These are phyloP conservation scores for Toxotes jaculatrix DNA, from an alignment of 2,113 vertebrate species.

Conservation along the genomic window DNA sequence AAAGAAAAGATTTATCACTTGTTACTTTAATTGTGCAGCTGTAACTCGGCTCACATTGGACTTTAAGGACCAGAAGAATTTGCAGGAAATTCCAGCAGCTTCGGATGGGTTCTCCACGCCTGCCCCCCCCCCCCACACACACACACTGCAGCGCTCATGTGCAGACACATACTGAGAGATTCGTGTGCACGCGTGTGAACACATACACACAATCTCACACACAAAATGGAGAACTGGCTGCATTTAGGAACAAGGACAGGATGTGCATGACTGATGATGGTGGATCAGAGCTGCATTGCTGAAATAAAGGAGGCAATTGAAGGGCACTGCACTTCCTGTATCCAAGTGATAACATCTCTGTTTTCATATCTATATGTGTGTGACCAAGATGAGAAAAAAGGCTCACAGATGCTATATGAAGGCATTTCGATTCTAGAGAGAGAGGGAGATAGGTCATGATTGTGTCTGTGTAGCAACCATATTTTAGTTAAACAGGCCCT, in stretches of 20 bases:
- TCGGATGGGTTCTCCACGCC: conserved; percentile 39
- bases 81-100: conserved; percentile 68
- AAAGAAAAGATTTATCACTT: conserved; percentile 1
- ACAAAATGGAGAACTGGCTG: conserved; percentile 42
- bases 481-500: background rate
- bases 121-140: conserved; percentile 18
- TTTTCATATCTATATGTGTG: conserved; percentile 2
- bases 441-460: background rate
- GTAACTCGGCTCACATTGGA: conserved; percentile 2
- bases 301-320: conserved; percentile 54
- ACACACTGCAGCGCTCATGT: conserved; percentile 5
- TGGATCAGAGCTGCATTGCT: conserved; percentile 32
- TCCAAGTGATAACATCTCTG: conserved; percentile 12
- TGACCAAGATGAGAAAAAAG: background rate
- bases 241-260: conserved; percentile 28
- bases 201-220: conserved; percentile 1
- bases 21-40: conserved; percentile 29
- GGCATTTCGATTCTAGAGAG: background rate
- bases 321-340: conserved; percentile 36
- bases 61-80: conserved; percentile 44
- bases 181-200: background rate
- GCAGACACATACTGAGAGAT: conserved; percentile 13
- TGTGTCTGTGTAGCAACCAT: background rate
- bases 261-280: conserved; percentile 26
- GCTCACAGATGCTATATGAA: background rate